Evolutionary conservation across 92 coral and sea anemone genomes (phyloP).

Genomic region (Meandrina meandrites): DNA sequence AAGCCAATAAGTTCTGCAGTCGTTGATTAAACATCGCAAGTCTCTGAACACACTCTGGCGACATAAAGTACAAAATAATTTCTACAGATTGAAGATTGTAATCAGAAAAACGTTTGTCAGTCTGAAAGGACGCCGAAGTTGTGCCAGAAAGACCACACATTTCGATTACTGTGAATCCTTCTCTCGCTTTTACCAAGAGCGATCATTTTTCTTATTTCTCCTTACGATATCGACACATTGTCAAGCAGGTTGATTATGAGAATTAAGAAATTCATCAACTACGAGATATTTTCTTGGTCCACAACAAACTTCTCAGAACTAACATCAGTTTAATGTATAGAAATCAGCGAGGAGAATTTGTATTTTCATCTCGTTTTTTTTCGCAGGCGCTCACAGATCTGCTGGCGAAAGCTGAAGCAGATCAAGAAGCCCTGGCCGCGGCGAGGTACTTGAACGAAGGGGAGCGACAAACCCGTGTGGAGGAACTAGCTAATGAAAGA

Average conservation of each 20-base stretch:
- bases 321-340: neutral
- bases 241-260: neutral
- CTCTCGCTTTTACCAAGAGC: neutral
- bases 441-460: slow-evolving; percentile 72
- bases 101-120: too few species aligned
- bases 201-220: neutral
- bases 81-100: neutral
- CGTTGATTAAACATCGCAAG: neutral
- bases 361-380: neutral
- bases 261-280: neutral
- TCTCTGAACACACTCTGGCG: neutral
- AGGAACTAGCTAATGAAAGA: slow-evolving; percentile 68
- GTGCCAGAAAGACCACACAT: too few species aligned
- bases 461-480: slow-evolving; percentile 70
- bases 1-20: neutral
- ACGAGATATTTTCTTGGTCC: neutral
- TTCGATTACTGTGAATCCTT: neutral
- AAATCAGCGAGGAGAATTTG: neutral
- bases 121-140: neutral
- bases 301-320: neutral
- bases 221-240: too few species aligned
- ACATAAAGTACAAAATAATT: too few species aligned
- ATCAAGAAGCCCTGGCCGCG: slow-evolving; percentile 81
- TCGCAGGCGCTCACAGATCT: slow-evolving; percentile 77
- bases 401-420: slow-evolving; percentile 74